These are phyloP conservation scores for Epinotia nisella DNA, from an alignment of 2,888 invertebrate species.

Conservation along the genomic window DNA sequence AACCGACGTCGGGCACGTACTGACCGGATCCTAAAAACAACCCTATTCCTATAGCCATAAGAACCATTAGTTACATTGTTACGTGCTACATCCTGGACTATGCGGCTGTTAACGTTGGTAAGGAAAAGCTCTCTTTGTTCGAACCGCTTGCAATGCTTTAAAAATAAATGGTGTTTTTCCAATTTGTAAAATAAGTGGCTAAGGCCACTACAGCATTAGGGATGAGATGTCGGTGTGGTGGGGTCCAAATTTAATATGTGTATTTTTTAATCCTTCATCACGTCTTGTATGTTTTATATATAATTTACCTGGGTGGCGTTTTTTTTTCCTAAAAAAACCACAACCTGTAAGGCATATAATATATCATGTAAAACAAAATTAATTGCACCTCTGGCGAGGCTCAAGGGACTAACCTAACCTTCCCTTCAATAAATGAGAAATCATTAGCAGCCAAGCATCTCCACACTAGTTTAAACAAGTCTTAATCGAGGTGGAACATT, in stretches of 20 bases:
- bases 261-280: too few species aligned
- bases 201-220: too few species aligned
- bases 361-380: neutral
- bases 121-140: conserved; percentile 6
- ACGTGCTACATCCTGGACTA: neutral
- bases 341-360: neutral
- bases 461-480: conserved; percentile 31
- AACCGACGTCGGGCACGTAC: conserved; percentile 9
- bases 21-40: neutral
- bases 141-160: neutral
- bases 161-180: neutral
- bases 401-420: conserved; percentile 2
- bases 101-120: neutral
- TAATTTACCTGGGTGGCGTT: too few species aligned
- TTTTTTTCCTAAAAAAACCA: too few species aligned
- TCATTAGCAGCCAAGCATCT: conserved; percentile 22
- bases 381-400: neutral
- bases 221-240: too few species aligned
- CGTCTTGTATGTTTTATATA: too few species aligned
- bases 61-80: conserved; percentile 16
- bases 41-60: conserved; percentile 10
- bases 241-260: too few species aligned
- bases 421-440: conserved; percentile 26
- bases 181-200: neutral
- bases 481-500: conserved; percentile 29